Evolutionary conservation across 1,140 invertebrate genomes (phyloP), one percentile per base, ranked within the genome.

Genomic region (Atopsyche davidsoni): DNA sequence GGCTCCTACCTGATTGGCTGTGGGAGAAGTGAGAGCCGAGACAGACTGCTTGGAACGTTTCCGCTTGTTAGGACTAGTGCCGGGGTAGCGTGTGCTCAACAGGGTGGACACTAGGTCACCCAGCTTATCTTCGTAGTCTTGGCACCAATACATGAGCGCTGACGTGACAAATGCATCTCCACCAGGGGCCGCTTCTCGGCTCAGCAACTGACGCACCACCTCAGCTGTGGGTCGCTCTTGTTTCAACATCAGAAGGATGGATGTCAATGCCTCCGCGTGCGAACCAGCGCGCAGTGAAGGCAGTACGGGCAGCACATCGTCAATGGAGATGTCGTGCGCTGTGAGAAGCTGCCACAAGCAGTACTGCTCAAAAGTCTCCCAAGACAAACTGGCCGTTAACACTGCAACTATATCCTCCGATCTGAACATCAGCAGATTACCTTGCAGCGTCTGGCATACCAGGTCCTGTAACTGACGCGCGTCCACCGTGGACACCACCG

Each of bases 351-450:
- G 92, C 95, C 95, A 98, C 6, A 98, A 78, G 64, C 92, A 96
- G 64, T 91, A 89, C 64, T 98, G 95, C 67, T 97, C 95, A 60
- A 95, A 92, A 1, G 92, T 96, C 67, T 98, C 94, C 92, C 94
- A 98, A 45, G 82, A 79, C 42, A 97, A 73, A 64, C 89, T 96
- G 9, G 86, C 84, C 57, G 84, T 88, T 62, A 88, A 62, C 63
- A 89, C 75, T 23, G 76, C 72, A 23, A 81, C 78, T 21, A 89
- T 75, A 17, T 81, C 81, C 58, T 89, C 86, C 31, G 78, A 80
- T 62, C 87, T 86, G 36, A 89, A 81, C 80, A 91, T 86, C 57
- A 82, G 79, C 21, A 91, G 68, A 61, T 88, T 86, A 35, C 91
- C 91, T 70, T 95, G 92, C 57, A 96, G 75, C 57, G 96, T 87